Evolutionary conservation across 2,797 vertebrate species (phyloP), one percentile per base, ranked within the genome.

Genomic region (Aplochiton taeniatus): DNA sequence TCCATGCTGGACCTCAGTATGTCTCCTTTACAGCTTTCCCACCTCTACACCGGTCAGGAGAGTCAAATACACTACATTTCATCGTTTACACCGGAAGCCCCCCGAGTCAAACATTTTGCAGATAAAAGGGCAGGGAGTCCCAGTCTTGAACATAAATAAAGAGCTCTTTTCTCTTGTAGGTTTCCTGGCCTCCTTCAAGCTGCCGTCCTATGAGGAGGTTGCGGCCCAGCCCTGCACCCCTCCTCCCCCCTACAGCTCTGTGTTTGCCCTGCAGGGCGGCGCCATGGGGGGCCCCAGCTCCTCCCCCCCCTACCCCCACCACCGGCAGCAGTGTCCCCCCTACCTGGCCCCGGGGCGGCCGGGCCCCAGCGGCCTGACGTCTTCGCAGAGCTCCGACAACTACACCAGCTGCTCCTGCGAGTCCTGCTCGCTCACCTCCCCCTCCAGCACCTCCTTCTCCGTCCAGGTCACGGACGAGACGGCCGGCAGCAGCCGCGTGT

Each of bases 191-290:
- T 90, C 94, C 69, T 94, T 95, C 82, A 96, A 96, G 83, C 87
- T 96, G 77, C 96, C 96, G 8, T 94, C 95, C 72, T 97, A 97
- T 0, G 96, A 97, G 77, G 96, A 97, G 68, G 95, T 95, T 66
- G 93, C 92, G 2, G 92, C 92, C 1, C 91, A 89, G 67, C 94
- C 95, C 11, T 83, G 86, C 84, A 95, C 94, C 0, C 96, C 95
- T 0, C 96, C 96, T 0, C 96, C 96, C 0, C 91, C 96, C 7
- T 97, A 97, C 82, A 94, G 93, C 74, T 81, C 92, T 0, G 72
- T 93, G 65, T 92, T 92, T 5, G 89, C 86, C 66, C 87, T 92
- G 72, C 89, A 88, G 81, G 89, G 88, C 20, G 87, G 88, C 4
- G 71, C 78, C 14, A 58, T 88, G 75, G 58, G 78, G 16, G 67